Evolutionary conservation across 2,113 vertebrate genomes (phyloP), one percentile per base, ranked within the genome.

Genomic region (Sander lucioperca): DNA sequence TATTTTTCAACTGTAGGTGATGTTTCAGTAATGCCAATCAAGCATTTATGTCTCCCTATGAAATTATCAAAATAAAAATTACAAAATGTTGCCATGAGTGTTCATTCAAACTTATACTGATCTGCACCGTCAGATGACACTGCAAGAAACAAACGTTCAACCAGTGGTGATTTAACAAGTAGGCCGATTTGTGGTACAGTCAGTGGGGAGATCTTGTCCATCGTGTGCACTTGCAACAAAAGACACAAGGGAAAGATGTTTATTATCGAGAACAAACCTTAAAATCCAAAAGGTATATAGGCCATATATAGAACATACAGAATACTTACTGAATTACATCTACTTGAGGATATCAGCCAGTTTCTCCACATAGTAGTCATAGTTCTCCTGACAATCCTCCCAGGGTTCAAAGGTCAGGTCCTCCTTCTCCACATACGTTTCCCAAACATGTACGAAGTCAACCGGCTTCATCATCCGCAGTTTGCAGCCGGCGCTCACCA

Each of bases 311-410:
- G 23, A 59, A 23, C 27, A 80, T 9, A 56, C 30, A 63, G 1
- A 61, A 39, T 25, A 50, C 16, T 45, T 23, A 30, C 30, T 66
- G 13, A 82, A 84, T 82, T 57, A 87, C 86, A 50, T 87, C 92
- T 96, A 95, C 15, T 95, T 96, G 58, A 99, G 92, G 89, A 99
- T 96, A 71, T 97, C 96, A 0, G 95, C 86, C 92, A 99, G 15
- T 93, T 96, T 99, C 74, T 97, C 97, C 79, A 97, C 94, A 0
- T 99, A 99, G 84, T 97, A 98, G 7, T 91, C 86, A 58, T 96
- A 97, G 93, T 97, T 99, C 57, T 99, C 97, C 93, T 98, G 96
- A 94, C 98, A 97, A 93, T 99, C 98, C 85, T 98, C 98, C 98
- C 98, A 99, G 4, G 97, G 96, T 72, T 94, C 84, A 53, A 99